phyloP scores from a whole-genome alignment of 2,113 vertebrate species.

The Antigone vipio region DNA sequence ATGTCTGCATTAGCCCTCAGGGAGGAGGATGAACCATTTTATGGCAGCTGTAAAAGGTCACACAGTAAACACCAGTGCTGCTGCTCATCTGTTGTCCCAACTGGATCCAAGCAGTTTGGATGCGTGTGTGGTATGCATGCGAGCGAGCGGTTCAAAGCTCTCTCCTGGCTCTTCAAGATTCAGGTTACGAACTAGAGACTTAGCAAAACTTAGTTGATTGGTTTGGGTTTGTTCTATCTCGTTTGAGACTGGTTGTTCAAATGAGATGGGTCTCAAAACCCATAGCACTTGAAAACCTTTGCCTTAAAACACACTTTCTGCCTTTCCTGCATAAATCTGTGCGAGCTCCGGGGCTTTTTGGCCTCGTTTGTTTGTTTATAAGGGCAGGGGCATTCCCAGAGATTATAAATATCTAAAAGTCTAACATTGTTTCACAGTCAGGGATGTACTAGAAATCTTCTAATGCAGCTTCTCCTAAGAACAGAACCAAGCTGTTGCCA shows the following conservation, averaged over 20 bases:
- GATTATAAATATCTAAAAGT: neutral
- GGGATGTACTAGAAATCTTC: neutral
- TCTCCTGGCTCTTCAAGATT: neutral
- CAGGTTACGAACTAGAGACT: neutral
- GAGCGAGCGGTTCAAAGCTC: neutral
- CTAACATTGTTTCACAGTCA: neutral
- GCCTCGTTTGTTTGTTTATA: neutral
- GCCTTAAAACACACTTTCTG: neutral
- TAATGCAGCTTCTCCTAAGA: neutral
- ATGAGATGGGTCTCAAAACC: neutral
- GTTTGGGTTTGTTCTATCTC: neutral
- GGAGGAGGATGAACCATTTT: neutral
- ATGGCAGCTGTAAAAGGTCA: slow-evolving; percentile 46
- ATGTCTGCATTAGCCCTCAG: neutral
- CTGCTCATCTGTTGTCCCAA: neutral
- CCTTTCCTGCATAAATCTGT: neutral
- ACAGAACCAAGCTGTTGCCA: neutral
- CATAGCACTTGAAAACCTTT: neutral
- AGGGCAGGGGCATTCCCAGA: neutral
- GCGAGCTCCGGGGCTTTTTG: neutral
- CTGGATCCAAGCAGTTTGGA: neutral
- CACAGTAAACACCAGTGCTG: neutral
- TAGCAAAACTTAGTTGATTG: neutral
- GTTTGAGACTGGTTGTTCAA: neutral
- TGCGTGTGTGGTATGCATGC: neutral